Percentiles rank a stretch among this genome's conserved stretches.
phyloP scores from a whole-genome alignment of 53 echinoderm and acorn worm species.

The Stichopus horrens region DNA sequence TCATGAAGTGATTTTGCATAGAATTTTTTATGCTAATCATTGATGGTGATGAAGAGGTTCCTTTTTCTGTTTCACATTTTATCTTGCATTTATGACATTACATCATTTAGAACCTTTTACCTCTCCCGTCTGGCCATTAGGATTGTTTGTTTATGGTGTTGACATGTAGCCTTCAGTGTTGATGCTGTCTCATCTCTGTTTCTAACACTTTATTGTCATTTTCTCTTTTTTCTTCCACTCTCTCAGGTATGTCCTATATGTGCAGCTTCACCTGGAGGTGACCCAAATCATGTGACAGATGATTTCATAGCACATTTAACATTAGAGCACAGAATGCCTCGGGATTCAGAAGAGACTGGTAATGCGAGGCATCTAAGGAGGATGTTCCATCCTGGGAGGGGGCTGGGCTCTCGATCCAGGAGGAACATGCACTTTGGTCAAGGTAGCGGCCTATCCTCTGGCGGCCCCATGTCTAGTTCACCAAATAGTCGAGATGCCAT shows the following conservation, averaged over 20 bases:
- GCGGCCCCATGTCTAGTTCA: constrained; percentile 83
- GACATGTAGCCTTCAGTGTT: too few species aligned
- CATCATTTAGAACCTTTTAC: too few species aligned
- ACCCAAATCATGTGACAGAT: constrained; percentile 98
- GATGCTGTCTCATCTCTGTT: too few species aligned
- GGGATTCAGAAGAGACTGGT: constrained; percentile 96
- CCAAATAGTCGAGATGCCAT: constrained; percentile 98
- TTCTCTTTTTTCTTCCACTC: background rate
- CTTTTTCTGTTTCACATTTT: too few species aligned
- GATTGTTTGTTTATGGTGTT: too few species aligned
- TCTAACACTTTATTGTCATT: background rate
- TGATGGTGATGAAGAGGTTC: too few species aligned
- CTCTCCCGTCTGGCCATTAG: too few species aligned
- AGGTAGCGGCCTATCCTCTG: constrained; percentile 79
- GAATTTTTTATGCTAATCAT: too few species aligned
- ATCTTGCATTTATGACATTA: too few species aligned
- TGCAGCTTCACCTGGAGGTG: constrained; percentile 94
- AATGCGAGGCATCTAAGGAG: constrained; percentile 92
- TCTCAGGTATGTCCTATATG: constrained; percentile 96
- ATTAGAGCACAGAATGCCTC: constrained; percentile 85
- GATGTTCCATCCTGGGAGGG: constrained; percentile 99
- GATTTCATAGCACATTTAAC: constrained; percentile 99
- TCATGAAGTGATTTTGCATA: too few species aligned
- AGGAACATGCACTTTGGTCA: constrained; percentile 99
- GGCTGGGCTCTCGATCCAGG: constrained; percentile 85